Evolutionary conservation across 1,140 invertebrate species (phyloP).

Genomic region (Calliphora vicina): DNA sequence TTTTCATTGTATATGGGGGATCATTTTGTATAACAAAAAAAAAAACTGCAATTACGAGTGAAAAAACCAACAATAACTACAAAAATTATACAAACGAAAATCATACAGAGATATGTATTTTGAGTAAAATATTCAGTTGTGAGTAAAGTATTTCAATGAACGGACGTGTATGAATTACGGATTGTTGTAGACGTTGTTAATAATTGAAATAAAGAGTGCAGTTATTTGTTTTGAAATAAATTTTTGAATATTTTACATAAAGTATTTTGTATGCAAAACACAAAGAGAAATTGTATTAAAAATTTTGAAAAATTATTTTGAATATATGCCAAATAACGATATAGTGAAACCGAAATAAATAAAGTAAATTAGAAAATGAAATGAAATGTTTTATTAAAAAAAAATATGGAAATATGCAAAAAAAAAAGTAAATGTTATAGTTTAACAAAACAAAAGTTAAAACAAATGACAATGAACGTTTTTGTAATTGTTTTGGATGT

Average conservation of each 20-base stretch:
- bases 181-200: neutral
- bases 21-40: neutral
- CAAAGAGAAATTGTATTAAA: neutral
- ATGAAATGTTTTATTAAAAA: neutral
- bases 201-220: neutral
- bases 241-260: neutral
- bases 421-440: neutral
- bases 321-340: neutral
- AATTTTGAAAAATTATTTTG: neutral
- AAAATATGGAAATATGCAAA: neutral
- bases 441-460: neutral
- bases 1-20: neutral
- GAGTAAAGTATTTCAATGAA: constrained; percentile 7
- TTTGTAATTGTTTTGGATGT: neutral
- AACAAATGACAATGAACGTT: neutral
- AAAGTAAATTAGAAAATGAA: neutral
- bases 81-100: neutral
- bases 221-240: neutral
- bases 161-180: neutral
- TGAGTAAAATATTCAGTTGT: neutral
- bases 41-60: neutral
- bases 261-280: neutral
- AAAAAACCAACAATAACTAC: no score
- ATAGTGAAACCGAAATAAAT: neutral
- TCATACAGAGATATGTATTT: neutral